Base-by-base conservation (phyloP, 2,888 invertebrate genomes). In the Heliothis peltigera region DNA sequence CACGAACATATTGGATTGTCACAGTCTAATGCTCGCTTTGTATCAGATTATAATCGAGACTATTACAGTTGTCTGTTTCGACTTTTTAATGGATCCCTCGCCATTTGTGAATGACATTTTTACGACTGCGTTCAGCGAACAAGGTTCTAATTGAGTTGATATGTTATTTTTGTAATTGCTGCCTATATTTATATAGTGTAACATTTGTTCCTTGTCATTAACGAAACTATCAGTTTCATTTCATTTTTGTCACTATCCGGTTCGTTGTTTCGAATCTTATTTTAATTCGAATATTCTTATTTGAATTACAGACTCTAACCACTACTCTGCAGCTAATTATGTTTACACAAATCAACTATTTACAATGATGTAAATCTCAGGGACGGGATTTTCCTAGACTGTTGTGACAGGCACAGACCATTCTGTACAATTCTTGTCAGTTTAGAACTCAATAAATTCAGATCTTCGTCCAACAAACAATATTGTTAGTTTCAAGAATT, bases 31-130 rank as follows among this genome's bases (percentile, higher is more conserved):
- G 64, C 59, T 70, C 60, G 43, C 68, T 69, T 64, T 78, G 59
- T 69, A 62, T 80, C 61, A 42, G 79, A 71, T 78, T 71, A 75
- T 71, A 78, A 78, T 75, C 57, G 64, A 61, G 71, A 78, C 71
- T 66, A 75, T 80, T 74, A 78, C 57, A 43, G 49, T 43, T 56
- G 64, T 64, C 57, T 66, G 4, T 62, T 67, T 61, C 63, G 56
- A 55, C 64, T 61, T n/a, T 46, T 7, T 75, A 78, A 78, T 75
- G 46, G 52, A 71, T 80, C 56, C 48, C 46, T 68, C 53, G 49
- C 79, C 79, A 69, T 79, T 59, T 75, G 62, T 25, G 54, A 46
- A 64, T 55, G 71, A 62, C 69, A 71, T 67, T 54, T 77, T 78
- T 71, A 78, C 63, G 66, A 78, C 64, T 52, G n/a, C 22, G 44